Base-by-base conservation (phyloP, 2,113 vertebrate species). In the Hiodon alosoides region DNA sequence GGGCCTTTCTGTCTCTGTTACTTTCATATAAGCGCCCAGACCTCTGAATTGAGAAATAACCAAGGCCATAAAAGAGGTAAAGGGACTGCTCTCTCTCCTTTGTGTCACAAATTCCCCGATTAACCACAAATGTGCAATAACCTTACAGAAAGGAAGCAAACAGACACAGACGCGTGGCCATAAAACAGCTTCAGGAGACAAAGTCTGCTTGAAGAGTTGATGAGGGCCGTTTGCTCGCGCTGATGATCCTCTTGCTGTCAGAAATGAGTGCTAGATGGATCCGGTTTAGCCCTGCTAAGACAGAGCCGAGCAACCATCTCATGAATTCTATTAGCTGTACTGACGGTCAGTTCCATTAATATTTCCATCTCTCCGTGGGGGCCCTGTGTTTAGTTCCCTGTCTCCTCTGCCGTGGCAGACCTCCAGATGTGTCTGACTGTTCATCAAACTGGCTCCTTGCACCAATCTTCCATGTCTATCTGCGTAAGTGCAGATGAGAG, bases 61-160 rank as follows among this genome's bases (percentile, higher is more conserved):
- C 88, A 72, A 77, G 14, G 46, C 87, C 85, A 82, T 83, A 86
- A 83, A 80, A 80, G 73, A 79, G 78, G 69, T 16, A 74, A 46
- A 78, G 81, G 68, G 16, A 54, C 76, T 81, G 11, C 31, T 31
- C 31, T 78, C 53, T 67, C 80, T 57, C 81, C 83, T 81, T 80
- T 79, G 81, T 83, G 83, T 77, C 79, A 80, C 80, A 91, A 90
- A 90, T 71, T 87, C 89, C 87, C 90, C 78, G 79, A 89, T 86
- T 90, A 86, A 85, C 90, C 90, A 89, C 91, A 91, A 91, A 91
- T 88, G 89, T 91, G 90, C 89, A 92, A 90, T 90, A 90, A 91
- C 89, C 89, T 90, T 89, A 90, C 84, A 80, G 88, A 51, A 78
- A 85, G 85, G 86, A 90, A 90, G 87, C 86, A 91, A 91, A 91